A percentile compares a stretch with the other conserved stretches of the same genome.
Conservation (phyloP, 2,797 vertebrate genomes). For the Sorex maritimensis region DNA sequence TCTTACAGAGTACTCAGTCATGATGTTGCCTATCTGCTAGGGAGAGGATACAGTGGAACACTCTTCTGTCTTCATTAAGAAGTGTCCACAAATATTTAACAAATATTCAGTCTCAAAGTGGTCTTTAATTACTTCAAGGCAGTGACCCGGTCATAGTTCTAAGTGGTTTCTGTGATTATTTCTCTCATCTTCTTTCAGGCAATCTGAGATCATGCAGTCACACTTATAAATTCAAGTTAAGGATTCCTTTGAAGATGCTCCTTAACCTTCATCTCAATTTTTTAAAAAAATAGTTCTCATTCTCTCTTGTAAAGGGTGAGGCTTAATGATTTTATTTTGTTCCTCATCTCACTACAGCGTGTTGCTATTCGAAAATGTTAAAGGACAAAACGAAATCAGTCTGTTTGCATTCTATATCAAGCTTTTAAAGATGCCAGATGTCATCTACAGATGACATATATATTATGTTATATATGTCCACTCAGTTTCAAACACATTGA, state of each 20-base stretch:
- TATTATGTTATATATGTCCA: slow-evolving; percentile 69
- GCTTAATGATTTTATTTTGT: slow-evolving; percentile 48
- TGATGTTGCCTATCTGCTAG: background rate
- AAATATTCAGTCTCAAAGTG: background rate
- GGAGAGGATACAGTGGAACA: background rate
- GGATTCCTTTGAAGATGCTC: slow-evolving; percentile 14
- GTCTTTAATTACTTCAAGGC: background rate
- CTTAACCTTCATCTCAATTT: slow-evolving; percentile 51
- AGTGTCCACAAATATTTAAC: background rate
- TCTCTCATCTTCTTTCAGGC: background rate
- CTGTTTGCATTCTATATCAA: slow-evolving; percentile 76
- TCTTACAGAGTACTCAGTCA: background rate
- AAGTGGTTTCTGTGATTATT: background rate
- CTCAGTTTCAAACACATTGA: slow-evolving; percentile 70
- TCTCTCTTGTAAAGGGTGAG: slow-evolving; percentile 16
- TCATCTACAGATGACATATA: background rate
- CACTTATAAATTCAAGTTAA: background rate
- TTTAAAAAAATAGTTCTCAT: slow-evolving; percentile 59
- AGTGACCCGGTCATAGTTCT: background rate
- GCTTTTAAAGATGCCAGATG: slow-evolving; percentile 72
- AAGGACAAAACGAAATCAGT: slow-evolving; percentile 66
- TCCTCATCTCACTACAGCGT: slow-evolving; percentile 43
- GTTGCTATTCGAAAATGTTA: slow-evolving; percentile 74
- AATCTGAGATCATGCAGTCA: background rate
- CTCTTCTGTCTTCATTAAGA: background rate